These are phyloP conservation scores for Rafetus swinhoei DNA, from an alignment of 2,113 vertebrate species.

Conservation along the genomic window DNA sequence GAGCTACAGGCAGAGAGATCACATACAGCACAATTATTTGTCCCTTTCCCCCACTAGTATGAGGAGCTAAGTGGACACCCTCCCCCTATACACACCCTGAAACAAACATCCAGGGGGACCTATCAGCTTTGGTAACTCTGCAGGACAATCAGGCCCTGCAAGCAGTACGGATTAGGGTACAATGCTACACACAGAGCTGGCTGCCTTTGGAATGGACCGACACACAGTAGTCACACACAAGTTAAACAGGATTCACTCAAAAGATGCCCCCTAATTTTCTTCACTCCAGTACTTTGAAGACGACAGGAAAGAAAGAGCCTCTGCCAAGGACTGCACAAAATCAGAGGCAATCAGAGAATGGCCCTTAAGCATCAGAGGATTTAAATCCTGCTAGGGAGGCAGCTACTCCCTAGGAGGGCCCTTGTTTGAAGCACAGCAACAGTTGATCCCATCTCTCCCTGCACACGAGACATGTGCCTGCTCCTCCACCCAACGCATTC, in stretches of 20 bases:
- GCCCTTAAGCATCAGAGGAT: not conserved
- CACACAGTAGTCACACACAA: not conserved
- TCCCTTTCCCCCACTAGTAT: not conserved
- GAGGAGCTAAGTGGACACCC: not conserved
- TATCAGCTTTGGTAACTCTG: accelerated
- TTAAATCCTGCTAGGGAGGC: not conserved
- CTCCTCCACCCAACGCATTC: not conserved
- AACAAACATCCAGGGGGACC: not conserved
- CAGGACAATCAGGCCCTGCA: accelerated
- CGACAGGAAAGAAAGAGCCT: not conserved
- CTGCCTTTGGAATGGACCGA: not conserved
- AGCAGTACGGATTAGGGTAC: accelerated
- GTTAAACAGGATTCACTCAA: not conserved
- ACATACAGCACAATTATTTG: not conserved
- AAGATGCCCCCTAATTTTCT: not conserved
- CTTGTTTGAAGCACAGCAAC: not conserved
- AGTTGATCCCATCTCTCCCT: not conserved
- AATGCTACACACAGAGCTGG: accelerated
- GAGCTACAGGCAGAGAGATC: not conserved
- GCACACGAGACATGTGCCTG: not conserved
- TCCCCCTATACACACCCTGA: not conserved
- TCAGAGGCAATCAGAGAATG: not conserved
- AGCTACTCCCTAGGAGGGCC: not conserved
- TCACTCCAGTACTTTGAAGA: not conserved
- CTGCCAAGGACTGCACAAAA: not conserved